Conservation (phyloP, 2,113 vertebrate species). For the Cathartes aura region DNA sequence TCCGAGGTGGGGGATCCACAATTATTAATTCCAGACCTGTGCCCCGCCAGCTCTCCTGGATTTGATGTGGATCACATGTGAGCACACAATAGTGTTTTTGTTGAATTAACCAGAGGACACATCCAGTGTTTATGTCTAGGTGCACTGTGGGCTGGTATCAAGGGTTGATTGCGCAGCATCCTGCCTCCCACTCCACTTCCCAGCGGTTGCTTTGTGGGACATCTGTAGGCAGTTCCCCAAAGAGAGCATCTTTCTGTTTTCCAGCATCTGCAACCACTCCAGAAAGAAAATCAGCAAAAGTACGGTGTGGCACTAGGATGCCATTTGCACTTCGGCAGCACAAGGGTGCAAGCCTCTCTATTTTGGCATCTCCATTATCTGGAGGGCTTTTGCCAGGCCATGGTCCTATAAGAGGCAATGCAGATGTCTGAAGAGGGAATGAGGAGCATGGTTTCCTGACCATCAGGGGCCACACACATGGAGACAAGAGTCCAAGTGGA, state of each 20-base stretch:
- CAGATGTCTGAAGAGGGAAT: not conserved
- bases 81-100: not conserved
- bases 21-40: not conserved
- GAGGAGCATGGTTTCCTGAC: not conserved
- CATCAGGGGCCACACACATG: not conserved
- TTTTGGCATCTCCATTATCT: not conserved
- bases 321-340: not conserved
- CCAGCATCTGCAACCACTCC: not conserved
- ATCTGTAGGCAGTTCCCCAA: not conserved
- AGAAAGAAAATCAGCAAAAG: not conserved
- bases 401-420: not conserved
- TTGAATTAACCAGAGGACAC: not conserved
- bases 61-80: not conserved
- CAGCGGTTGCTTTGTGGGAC: not conserved
- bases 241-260: not conserved
- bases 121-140: not conserved
- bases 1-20: not conserved
- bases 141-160: not conserved
- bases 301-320: not conserved
- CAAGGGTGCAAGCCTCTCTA: not conserved
- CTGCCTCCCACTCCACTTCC: not conserved
- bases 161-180: not conserved
- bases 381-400: not conserved
- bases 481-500: not conserved
- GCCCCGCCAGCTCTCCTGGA: not conserved